phyloP scores from a whole-genome alignment of 64 coral and sea anemone species.

The Actinia equina region DNA sequence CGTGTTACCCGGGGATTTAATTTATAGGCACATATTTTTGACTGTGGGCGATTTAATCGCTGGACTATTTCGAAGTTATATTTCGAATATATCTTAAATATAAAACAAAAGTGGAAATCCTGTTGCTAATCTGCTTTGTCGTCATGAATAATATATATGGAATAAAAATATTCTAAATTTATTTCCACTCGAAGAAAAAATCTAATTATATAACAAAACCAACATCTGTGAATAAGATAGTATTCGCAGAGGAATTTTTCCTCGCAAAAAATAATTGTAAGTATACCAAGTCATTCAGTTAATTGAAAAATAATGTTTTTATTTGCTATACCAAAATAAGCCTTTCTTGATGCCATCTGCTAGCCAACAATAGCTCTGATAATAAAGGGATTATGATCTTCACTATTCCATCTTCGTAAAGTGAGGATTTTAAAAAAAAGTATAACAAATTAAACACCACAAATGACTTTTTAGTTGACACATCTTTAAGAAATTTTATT shows the following conservation, averaged over 20 bases:
- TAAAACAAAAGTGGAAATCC: background rate
- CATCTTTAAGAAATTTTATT: background rate
- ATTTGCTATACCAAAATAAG: background rate
- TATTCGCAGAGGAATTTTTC: background rate
- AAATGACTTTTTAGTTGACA: background rate
- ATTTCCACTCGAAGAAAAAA: background rate
- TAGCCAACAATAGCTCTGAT: background rate
- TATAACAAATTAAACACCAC: background rate
- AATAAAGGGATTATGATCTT: conserved; percentile 13
- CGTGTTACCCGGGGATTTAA: background rate
- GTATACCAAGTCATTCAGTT: background rate
- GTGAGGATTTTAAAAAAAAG: background rate
- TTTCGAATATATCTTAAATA: background rate
- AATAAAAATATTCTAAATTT: background rate
- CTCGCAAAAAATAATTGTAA: background rate
- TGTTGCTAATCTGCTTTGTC: background rate
- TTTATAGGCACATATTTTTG: background rate
- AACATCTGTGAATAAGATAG: conserved; percentile 4
- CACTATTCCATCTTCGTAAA: background rate
- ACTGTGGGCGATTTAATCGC: background rate
- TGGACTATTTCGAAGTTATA: background rate
- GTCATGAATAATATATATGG: background rate
- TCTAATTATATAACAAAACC: background rate
- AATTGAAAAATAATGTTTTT: conserved; percentile 12
- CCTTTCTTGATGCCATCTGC: conserved; percentile 8